Evolutionary conservation across 2,888 invertebrate genomes (phyloP).

Genomic region (Eristalis intricaria): DNA sequence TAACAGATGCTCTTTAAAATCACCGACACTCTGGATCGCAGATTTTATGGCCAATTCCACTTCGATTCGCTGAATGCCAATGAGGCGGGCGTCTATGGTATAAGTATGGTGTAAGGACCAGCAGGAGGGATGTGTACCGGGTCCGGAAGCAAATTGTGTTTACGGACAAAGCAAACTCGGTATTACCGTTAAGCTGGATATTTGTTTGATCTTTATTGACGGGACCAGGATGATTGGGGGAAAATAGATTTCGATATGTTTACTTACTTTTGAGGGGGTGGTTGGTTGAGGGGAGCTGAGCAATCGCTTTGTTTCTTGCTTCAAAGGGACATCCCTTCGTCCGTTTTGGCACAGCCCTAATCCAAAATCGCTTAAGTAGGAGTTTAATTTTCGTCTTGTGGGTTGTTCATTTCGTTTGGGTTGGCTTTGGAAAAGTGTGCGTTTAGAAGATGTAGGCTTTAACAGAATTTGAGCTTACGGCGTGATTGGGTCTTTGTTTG

Average conservation of each 20-base stretch:
- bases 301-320: neutral
- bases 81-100: neutral
- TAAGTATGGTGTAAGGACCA: neutral
- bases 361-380: neutral
- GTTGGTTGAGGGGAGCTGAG: neutral
- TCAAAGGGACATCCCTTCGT: neutral
- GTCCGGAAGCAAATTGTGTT: neutral
- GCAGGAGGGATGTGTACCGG: neutral
- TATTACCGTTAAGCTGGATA: slow-evolving; percentile 5
- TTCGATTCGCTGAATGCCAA: neutral
- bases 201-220: slow-evolving; percentile 25
- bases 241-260: neutral
- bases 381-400: neutral
- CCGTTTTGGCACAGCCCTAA: neutral
- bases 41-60: neutral
- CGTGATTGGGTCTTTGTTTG: too few relatives aligned
- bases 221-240: neutral
- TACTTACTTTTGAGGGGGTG: neutral
- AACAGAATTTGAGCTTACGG: too few relatives aligned
- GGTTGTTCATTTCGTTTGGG: neutral
- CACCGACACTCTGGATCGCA: neutral
- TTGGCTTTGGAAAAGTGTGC: neutral
- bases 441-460: neutral
- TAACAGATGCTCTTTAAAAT: slow-evolving; percentile 8
- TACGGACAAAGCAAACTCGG: neutral